Base-by-base conservation (phyloP, 2,888 invertebrate species). In the Drosophila silvestris region DNA sequence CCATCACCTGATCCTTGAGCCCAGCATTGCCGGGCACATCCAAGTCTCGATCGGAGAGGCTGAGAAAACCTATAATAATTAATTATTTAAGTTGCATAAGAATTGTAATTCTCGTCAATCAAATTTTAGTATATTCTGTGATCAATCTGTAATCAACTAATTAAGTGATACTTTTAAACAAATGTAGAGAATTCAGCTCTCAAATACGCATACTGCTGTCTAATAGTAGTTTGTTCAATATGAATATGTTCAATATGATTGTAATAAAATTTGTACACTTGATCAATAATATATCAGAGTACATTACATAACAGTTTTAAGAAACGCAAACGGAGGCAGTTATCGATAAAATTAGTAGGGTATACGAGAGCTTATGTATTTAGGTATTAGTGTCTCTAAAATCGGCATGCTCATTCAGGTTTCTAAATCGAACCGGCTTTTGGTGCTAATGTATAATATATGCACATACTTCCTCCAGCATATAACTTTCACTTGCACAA, bases 21-120 rank as follows among this genome's bases (percentile, higher is more conserved):
- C 94, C 94, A 10, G 94, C 94, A 81, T 95, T 95, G 2, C 94
- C 94, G 1, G 94, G 94, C 32, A 94, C 93, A 30, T 92, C 92
- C n/a, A 94, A 72, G 5, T 92, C 91, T 9, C 93, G 89, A 83
- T 94, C 94, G 58, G 92, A 83, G 0, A 94, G 85, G 67, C 92
- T 93, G n/a, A 94, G 86, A 71, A 94, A 94, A 26, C 94, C 94
- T 94, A 39, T 1, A 47, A 54, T 19, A 12, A 26, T 14, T 6
- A 26, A 35, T 47, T 14, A 14, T 47, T 47, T 7, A 22, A 14
- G 47, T 47, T 47, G 7, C 47, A 16, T 16, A 16, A 7, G 22
- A 47, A 47, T 14, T 22, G 4, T 22, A 14, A 3, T 22, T 47
- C 14, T 22, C 4, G 1, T 22, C 22, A 47, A 22, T 47, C 7